Evolutionary conservation across 2,797 vertebrate species (phyloP).

Genomic region (Muscicapa striata): DNA sequence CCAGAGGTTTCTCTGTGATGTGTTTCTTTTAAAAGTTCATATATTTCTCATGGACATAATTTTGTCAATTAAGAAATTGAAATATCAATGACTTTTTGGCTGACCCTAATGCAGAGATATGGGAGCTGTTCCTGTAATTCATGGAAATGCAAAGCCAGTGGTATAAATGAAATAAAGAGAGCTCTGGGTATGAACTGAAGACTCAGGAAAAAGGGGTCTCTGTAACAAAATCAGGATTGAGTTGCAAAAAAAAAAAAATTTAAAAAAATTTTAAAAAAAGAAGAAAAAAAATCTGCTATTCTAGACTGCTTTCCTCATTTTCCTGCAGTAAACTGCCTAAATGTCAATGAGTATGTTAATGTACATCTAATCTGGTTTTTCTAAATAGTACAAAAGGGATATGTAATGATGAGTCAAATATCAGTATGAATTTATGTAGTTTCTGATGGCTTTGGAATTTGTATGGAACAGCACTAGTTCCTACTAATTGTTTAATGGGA

Average conservation of each 20-base stretch:
- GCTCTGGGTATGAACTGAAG: not conserved
- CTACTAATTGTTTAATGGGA: not conserved
- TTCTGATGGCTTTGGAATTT: not conserved
- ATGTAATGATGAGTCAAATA: not conserved
- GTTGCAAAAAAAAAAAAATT: not conserved
- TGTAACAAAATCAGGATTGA: not conserved
- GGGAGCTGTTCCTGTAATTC: not conserved
- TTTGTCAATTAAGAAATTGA: not conserved
- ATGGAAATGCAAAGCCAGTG: not conserved
- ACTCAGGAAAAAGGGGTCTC: rapidly evolving
- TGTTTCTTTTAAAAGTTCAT: rapidly evolving
- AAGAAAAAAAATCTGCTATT: rapidly evolving
- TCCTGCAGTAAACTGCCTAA: not conserved
- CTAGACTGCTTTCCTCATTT: not conserved
- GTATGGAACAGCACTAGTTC: not conserved
- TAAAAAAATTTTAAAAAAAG: no score
- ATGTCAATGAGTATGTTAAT: not conserved
- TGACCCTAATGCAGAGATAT: not conserved
- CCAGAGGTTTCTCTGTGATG: not conserved
- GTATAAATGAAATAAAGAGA: not conserved
- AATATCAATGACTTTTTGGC: not conserved
- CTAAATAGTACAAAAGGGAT: not conserved
- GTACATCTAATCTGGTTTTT: not conserved
- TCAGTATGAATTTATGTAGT: not conserved
- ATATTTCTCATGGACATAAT: not conserved